Base-by-base conservation (phyloP, 2,888 invertebrate genomes). In the Bursaphelenchus okinawaensis region DNA sequence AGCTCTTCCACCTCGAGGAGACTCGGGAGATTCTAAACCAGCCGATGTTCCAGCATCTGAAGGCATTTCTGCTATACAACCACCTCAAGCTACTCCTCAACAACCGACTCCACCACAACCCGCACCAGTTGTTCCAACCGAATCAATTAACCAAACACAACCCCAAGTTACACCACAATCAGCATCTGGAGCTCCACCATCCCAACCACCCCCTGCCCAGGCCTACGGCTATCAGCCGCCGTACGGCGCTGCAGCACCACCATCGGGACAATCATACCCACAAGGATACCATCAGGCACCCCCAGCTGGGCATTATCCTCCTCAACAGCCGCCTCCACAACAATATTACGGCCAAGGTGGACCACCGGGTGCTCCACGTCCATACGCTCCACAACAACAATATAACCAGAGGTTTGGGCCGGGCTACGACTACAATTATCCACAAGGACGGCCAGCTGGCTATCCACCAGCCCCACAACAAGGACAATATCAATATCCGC, bases 381-480 rank as follows among this genome's bases (percentile, higher is more conserved):
- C 65, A 19, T 24, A 58, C 8, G 28, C 66, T 28, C 52, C 66
- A 12, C 65, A 50, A 61, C 72, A 51, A 27, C 68, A 55, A 20
- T 52, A 52, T 20, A 20, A 52, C 4, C 52, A 52, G 52, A 20
- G 22, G 52, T 23, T 23, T 4, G 52, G 52, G 7, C 52, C 52
- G 12, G 40, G 40, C 12, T 40, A 40, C n/a, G 40, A 40, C n/a
- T 40, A 40, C 40, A 40, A 40, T 40, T 40, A 40, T n/a, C 40
- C 12, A 40, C 40, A 40, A 40, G 40, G 40, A 40, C 40, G 40
- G 40, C 40, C 40, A 16, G 40, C 16, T 16, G 40, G 40, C 12
- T 40, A 40, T 4, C 40, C 40, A 40, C 40, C 40, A n/a, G n/a
- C 16, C n/a, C 40, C 12, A 40, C 16, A n/a, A 4, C 40, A 40